Conservation (phyloP, 1,140 invertebrate species). For the Schlechtendalia chinensis region DNA sequence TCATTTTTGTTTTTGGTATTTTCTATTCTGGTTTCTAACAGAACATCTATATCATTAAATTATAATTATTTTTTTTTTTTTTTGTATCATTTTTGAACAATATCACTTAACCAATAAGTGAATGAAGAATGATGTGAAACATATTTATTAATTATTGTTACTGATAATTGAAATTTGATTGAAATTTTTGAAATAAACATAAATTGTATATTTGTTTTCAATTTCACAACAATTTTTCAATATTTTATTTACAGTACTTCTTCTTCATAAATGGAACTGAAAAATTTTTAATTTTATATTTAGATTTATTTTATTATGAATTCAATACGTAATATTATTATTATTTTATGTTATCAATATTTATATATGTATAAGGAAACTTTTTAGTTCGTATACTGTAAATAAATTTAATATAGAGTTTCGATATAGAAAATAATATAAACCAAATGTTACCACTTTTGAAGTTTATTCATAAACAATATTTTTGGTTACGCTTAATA, state of each 20-base stretch:
- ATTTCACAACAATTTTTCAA: background rate
- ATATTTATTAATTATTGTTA: no score
- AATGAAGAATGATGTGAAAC: no score
- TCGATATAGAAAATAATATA: background rate
- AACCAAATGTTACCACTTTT: constrained; percentile 13
- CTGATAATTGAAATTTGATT: no score
- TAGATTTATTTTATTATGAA: no score
- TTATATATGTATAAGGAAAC: background rate
- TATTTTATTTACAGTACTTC: background rate
- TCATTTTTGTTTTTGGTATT: no score
- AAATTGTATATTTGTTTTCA: no score
- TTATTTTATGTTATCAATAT: background rate
- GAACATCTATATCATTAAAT: no score
- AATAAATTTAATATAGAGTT: constrained; percentile 29
- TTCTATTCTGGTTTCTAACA: no score
- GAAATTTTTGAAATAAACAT: no score
- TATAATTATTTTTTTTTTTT: background rate
- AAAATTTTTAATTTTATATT: no score
- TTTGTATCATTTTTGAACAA: background rate
- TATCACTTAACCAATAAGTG: background rate
- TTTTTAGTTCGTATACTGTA: background rate
- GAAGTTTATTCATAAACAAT: constrained; percentile 21
- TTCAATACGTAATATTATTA: background rate
- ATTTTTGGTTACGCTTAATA: background rate
- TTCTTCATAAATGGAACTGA: background rate